Percentiles rank a stretch among this genome's conserved stretches.
These are phyloP conservation scores for Adoxophyes honmai DNA, from an alignment of 1,140 invertebrate species.

Conservation along the genomic window DNA sequence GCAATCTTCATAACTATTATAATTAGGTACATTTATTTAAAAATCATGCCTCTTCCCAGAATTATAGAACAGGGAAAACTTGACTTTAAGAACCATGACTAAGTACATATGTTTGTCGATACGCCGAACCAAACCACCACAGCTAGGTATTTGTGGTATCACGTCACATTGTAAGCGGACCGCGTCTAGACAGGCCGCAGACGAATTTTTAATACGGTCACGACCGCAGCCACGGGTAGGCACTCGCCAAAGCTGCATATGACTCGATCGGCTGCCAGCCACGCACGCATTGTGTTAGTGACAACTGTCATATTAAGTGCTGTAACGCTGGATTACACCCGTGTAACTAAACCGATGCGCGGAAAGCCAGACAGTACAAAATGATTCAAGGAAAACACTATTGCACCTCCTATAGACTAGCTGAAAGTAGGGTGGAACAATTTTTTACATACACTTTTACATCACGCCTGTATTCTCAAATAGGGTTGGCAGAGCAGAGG, in stretches of 20 bases:
- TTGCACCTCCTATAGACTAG: no score
- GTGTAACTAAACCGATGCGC: no score
- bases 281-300: not conserved
- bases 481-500: no score
- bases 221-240: slow-evolving; percentile 22
- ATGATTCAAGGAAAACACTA: no score
- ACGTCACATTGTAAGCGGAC: slow-evolving; percentile 48
- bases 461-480: no score
- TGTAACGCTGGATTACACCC: no score
- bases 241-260: slow-evolving; percentile 4
- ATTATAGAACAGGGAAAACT: slow-evolving; percentile 1
- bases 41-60: not conserved
- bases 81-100: slow-evolving; percentile 6
- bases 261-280: not conserved
- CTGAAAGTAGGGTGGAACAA: no score
- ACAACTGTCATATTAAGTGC: not conserved
- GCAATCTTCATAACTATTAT: no score
- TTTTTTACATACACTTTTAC: no score
- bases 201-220: slow-evolving; percentile 66
- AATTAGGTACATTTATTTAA: no score
- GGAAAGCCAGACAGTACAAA: no score
- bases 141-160: slow-evolving; percentile 38
- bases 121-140: not conserved
- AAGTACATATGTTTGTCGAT: slow-evolving; percentile 9
- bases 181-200: slow-evolving; percentile 65